Percentiles rank a stretch among this genome's conserved stretches.
These are phyloP conservation scores for Drosophila arizonae DNA, from an alignment of 1,140 invertebrate species.

Conservation along the genomic window DNA sequence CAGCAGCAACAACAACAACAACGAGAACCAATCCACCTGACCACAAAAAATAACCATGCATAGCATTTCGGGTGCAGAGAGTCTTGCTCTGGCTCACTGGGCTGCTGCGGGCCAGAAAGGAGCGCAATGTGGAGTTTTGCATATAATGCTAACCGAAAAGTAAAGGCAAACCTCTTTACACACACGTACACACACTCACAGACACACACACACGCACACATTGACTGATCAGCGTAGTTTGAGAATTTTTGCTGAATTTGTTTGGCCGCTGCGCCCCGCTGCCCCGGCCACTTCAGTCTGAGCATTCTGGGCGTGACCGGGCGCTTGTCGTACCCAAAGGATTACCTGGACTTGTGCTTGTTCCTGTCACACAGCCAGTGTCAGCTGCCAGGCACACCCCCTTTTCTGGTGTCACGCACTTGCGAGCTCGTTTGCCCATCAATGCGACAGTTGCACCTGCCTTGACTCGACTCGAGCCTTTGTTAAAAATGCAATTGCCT, in stretches of 20 bases:
- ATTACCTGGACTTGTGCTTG: conserved; percentile 75
- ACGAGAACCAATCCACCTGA: conserved; percentile 44
- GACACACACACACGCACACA: conserved; percentile 1
- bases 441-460: conserved; percentile 48
- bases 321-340: conserved; percentile 60
- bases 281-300: background rate
- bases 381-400: conserved; percentile 7
- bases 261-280: conserved; percentile 9
- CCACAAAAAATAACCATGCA: conserved; percentile 57
- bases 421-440: conserved; percentile 48
- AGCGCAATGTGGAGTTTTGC: conserved; percentile 46
- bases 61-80: conserved; percentile 15
- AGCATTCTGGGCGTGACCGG: conserved; percentile 17
- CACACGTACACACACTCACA: background rate
- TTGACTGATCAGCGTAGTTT: conserved; percentile 45
- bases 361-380: conserved; percentile 54
- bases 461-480: background rate
- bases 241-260: conserved; percentile 69
- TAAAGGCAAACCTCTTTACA: conserved; percentile 25
- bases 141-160: conserved; percentile 47
- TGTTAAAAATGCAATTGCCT: conserved; percentile 24
- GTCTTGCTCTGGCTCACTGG: background rate
- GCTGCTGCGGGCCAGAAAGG: conserved; percentile 41
- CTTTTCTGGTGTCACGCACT: conserved; percentile 64
- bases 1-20: conserved; percentile 26